Evolutionary conservation across 1,140 invertebrate genomes (phyloP), one percentile per base, ranked within the genome.

Genomic region (Drosophila ficusphila): DNA sequence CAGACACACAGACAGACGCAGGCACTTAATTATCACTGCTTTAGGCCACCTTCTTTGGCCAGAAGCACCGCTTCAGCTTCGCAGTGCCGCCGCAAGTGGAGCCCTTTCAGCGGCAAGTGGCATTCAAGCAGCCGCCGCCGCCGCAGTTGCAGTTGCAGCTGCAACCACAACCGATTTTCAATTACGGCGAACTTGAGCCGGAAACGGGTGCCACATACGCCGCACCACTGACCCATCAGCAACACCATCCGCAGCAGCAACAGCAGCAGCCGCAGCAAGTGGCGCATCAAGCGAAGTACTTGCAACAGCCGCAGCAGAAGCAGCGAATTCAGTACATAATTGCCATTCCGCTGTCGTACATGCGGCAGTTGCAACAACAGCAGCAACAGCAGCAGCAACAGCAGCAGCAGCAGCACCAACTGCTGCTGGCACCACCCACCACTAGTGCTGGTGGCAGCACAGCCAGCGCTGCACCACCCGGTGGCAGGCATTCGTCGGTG

Each of bases 311-410:
- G 18, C 62, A 54, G 19, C 71, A 70, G 23, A 78, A 77, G n/a
- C 83, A 89, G 5, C 89, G 81, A 12, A 33, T 89, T 1, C 89
- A 90, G 34, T 90, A 90, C 31, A 89, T 90, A 11, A 90, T 90
- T n/a, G 89, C 89, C 52, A 90, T 90, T 39, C 89, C 89, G 0
- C 47, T 90, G 8, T 85, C 89, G 0, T 89, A 90, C 46, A 82
- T 90, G 75, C 72, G 89, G 0, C 83, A 90, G 44, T 11, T 90
- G 42, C 89, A 90, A 21, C 79, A 90, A 23, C 89, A 90, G 31
- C 49, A 81, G 31, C 57, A 75, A 8, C 11, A 48, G 6, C n/a
- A 77, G 0, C 34, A 34, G 8, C 76, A 44, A 4, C 74, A 72
- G 46, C 76, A 58, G n/a, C 47, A 56, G 18, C 51, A 58, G 51